These are phyloP conservation scores for Limnodromus scolopaceus DNA, from an alignment of 2,797 vertebrate species.

Conservation along the genomic window DNA sequence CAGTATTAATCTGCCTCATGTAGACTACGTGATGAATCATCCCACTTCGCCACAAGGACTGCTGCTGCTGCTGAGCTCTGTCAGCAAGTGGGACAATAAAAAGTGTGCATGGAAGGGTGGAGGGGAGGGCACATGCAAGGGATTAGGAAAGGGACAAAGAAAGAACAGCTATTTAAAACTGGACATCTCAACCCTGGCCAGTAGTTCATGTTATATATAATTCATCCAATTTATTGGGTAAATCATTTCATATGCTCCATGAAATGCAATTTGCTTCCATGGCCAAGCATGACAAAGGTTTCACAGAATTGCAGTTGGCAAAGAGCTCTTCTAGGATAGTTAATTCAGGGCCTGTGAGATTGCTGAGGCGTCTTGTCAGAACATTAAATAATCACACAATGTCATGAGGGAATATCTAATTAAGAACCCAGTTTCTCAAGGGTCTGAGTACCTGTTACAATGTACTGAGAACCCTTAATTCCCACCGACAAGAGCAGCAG, in stretches of 20 bases:
- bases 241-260: slow-evolving; percentile 44
- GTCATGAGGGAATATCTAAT: slow-evolving; percentile 44
- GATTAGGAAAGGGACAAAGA: not conserved
- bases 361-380: slow-evolving; percentile 21
- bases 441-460: slow-evolving; percentile 25
- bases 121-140: not conserved
- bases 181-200: not conserved
- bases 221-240: not conserved
- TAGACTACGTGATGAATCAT: slow-evolving; percentile 44
- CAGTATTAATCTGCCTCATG: slow-evolving; percentile 53
- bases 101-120: not conserved
- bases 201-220: not conserved
- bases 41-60: not conserved
- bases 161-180: not conserved
- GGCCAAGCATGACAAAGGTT: slow-evolving; percentile 48
- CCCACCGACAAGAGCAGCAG: not conserved
- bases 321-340: slow-evolving; percentile 18
- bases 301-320: slow-evolving; percentile 4
- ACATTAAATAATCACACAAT: slow-evolving; percentile 42
- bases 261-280: slow-evolving; percentile 57
- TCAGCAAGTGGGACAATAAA: not conserved
- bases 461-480: slow-evolving; percentile 1
- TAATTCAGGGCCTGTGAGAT: slow-evolving; percentile 26
- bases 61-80: slow-evolving; percentile 1
- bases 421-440: slow-evolving; percentile 37